Evolutionary conservation across 2,797 vertebrate species (phyloP), one percentile per base, ranked within the genome.

Genomic region (Threskiornis aethiopicus): DNA sequence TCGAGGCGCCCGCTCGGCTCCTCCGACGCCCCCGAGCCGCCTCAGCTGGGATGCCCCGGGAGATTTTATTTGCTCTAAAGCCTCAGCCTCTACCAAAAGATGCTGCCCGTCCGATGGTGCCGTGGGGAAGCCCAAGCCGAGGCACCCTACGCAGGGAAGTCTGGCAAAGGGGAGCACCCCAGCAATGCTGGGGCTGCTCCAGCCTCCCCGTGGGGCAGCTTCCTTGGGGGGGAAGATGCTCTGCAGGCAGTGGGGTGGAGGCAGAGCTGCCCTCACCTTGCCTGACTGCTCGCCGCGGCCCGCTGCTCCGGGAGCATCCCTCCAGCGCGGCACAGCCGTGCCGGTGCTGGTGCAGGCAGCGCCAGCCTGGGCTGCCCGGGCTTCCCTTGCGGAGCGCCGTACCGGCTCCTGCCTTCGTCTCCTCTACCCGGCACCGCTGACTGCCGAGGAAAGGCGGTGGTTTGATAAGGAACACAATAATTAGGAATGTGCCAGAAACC

Each of bases 401-500:
- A 1, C 59, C 4, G 3, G n/a, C 84, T 87, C 92, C 70, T 73
- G 58, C 76, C 71, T 37, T 67, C 39, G 2, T 28, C 46, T 64
- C 49, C 69, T 64, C 65, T 22, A 13, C 52, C 81, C 58, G 3
- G 75, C 84, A 82, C 37, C 16, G 0, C 61, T 49, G 31, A 33
- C 65, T 55, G 57, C 79, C 8, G 2, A 46, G 39, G 55, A 10
- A 52, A 94, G 52, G 71, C 28, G 5, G n/a, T 4, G 52, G 33
- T 65, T 90, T 93, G 97, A 95, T 90, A 93, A 87, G 78, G 69
- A 97, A 89, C 77, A 35, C 70, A 84, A 85, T 87, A 87, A 95
- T 97, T 95, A 96, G 93, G 94, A 95, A 92, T 76, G 65, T 97
- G 95, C 96, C 94, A 96, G 97, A 96, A 97, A 93, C 33, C 91